Conservation (phyloP, 2,113 vertebrate genomes). For the Cephalopterus ornatus region DNA sequence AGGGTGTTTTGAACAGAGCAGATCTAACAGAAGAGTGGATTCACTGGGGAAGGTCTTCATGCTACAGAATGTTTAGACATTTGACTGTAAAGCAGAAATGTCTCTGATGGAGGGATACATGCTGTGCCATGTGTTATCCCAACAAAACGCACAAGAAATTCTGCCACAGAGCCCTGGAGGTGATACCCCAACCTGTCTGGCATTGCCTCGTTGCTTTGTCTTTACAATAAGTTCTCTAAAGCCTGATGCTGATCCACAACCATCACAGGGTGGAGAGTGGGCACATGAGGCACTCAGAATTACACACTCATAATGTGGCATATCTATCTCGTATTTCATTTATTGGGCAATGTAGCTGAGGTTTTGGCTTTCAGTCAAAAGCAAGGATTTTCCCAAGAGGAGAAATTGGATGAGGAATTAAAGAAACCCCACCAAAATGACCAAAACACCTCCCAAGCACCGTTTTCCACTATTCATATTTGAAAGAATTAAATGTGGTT, state of each 20-base stretch:
- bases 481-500: neutral
- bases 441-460: neutral
- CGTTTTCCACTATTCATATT: conserved; percentile 20
- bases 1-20: neutral
- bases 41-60: neutral
- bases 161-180: neutral
- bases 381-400: neutral
- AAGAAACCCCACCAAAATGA: neutral
- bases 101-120: neutral
- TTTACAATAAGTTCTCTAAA: neutral
- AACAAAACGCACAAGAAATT: neutral
- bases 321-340: neutral
- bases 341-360: neutral
- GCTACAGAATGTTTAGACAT: neutral
- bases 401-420: neutral
- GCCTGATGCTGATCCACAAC: neutral
- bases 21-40: neutral
- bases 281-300: neutral
- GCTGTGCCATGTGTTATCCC: neutral
- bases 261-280: neutral
- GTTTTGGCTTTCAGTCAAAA: conserved; percentile 13
- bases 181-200: neutral
- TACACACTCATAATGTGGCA: neutral
- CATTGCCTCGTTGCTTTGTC: neutral
- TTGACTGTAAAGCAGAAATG: neutral